phyloP scores from a whole-genome alignment of 2,888 invertebrate genomes.

The Hymenopus coronatus region DNA sequence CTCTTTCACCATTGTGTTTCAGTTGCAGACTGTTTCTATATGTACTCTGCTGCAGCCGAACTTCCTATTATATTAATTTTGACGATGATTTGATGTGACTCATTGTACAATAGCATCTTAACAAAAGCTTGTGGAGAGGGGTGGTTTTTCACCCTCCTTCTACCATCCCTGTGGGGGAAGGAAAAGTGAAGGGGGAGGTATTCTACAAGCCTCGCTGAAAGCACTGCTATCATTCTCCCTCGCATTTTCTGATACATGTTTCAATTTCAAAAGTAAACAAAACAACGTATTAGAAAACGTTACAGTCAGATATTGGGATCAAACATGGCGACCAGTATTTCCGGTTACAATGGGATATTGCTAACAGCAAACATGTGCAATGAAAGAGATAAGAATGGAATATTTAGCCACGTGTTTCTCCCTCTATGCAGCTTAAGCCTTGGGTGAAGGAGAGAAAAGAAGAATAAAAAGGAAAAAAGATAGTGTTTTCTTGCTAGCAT shows the following conservation, averaged over 20 bases:
- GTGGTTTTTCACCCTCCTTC: not conserved
- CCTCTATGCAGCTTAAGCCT: not conserved
- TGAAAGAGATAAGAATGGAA: not conserved
- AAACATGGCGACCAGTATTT: not conserved
- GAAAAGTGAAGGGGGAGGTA: slow-evolving; percentile 6
- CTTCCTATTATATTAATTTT: slow-evolving; percentile 34
- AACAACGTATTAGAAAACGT: not conserved
- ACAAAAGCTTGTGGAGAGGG: slow-evolving; percentile 30
- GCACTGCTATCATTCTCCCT: not conserved
- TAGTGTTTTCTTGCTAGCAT: too few species aligned
- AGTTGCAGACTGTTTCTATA: not conserved
- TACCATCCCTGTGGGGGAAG: not conserved
- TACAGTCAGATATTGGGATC: not conserved
- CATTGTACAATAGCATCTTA: slow-evolving; percentile 32
- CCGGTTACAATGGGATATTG: not conserved
- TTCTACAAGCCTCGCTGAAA: not conserved
- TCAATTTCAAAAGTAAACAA: slow-evolving; percentile 30
- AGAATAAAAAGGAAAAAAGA: too few species aligned
- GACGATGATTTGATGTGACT: slow-evolving; percentile 33
- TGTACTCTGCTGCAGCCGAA: slow-evolving; percentile 2
- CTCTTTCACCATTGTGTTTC: not conserved
- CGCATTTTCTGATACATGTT: slow-evolving; percentile 23
- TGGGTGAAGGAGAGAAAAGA: not conserved
- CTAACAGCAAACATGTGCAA: not conserved
- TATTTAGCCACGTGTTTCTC: not conserved